phyloP scores from a whole-genome alignment of 1,140 invertebrate genomes.

The Phymorhynchus buccinoides region DNA sequence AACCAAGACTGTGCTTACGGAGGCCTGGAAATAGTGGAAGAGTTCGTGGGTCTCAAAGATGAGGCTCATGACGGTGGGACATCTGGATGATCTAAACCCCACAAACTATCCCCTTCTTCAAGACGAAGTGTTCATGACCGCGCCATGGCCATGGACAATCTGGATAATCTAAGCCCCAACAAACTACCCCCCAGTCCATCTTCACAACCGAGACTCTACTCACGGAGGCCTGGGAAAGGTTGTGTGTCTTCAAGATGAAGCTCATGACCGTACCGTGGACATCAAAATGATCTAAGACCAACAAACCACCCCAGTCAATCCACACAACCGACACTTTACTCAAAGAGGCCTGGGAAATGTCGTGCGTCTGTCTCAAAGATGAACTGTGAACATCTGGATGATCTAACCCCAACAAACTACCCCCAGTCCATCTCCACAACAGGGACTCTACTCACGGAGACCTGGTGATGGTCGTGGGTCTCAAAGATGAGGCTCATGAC shows the following conservation, averaged over 20 bases:
- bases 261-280: conserved; percentile 72
- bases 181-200: too few relatives aligned
- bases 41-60: conserved; percentile 75
- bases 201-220: neutral
- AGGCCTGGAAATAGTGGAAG: conserved; percentile 77
- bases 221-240: conserved; percentile 75
- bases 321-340: too few relatives aligned
- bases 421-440: too few relatives aligned
- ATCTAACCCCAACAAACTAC: too few relatives aligned
- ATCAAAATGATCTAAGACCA: conserved; percentile 76
- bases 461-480: too few relatives aligned
- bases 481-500: conserved; percentile 72
- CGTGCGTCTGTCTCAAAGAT: too few relatives aligned
- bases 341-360: too few relatives aligned
- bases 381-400: too few relatives aligned
- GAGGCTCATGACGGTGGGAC: conserved; percentile 71
- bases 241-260: conserved; percentile 75
- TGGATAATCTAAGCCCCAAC: too few relatives aligned
- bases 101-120: conserved; percentile 69
- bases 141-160: conserved; percentile 71
- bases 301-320: too few relatives aligned
- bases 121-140: too few relatives aligned
- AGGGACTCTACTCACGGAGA: neutral
- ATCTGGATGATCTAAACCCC: too few relatives aligned
- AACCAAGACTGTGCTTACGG: conserved; percentile 65